Conservation (phyloP, 1,140 invertebrate species). For the Hyles vespertilio region DNA sequence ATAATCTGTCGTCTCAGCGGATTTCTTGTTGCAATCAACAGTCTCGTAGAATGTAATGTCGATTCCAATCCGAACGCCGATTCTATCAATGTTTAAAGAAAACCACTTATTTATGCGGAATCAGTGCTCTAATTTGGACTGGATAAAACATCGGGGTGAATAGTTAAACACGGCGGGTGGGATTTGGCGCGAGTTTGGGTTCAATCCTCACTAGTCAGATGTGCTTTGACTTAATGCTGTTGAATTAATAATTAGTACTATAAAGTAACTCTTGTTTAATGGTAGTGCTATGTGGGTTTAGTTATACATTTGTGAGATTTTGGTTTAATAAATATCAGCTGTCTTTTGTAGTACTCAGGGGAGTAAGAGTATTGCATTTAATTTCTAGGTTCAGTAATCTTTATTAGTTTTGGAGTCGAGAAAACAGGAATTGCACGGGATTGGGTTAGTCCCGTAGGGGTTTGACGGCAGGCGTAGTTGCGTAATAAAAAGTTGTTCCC, state of each 20-base stretch:
- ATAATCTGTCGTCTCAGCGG: no score
- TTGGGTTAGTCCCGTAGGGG: no score
- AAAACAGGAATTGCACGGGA: no score
- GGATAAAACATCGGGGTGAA: constrained; percentile 26
- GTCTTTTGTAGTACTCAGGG: no score
- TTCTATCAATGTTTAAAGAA: not conserved
- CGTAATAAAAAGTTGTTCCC: no score
- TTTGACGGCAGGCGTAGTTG: no score
- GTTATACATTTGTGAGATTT: no score
- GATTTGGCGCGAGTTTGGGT: constrained; percentile 27
- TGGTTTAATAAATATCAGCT: no score
- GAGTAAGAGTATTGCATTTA: no score
- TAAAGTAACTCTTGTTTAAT: not conserved
- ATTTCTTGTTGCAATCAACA: no score
- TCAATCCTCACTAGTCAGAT: constrained; percentile 6
- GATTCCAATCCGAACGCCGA: not conserved
- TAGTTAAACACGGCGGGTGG: constrained; percentile 24
- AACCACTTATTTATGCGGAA: constrained; percentile 17
- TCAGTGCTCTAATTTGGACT: constrained; percentile 26
- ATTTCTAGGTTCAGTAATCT: no score
- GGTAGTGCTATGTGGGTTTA: not conserved
- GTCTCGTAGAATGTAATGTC: not conserved
- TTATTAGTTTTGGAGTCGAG: no score
- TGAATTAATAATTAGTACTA: constrained; percentile 21
- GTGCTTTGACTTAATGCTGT: constrained; percentile 11